Evolutionary conservation across 23 tunicate genomes (phyloP).

Genomic region (Pegea sp.): DNA sequence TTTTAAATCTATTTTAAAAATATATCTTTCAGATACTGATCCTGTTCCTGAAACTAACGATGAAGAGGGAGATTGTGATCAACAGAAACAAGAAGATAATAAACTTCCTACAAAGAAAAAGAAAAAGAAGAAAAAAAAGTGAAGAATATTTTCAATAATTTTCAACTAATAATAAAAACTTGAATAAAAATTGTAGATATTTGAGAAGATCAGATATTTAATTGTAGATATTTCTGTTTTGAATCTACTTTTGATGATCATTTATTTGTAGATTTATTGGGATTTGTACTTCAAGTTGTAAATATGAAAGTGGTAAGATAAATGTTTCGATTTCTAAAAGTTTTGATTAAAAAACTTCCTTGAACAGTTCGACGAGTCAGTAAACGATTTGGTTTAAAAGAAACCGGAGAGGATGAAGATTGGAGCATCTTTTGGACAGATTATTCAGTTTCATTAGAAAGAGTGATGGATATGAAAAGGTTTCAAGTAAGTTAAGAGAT

Average conservation of each 20-base stretch:
- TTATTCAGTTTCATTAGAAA: constrained; percentile 73
- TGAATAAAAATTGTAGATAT: neutral
- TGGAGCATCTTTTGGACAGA: constrained; percentile 98
- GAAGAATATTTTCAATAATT: neutral
- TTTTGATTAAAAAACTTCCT: neutral
- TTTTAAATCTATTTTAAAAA: neutral
- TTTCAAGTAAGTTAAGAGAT: constrained; percentile 30
- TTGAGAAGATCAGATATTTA: neutral
- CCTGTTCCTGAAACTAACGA: too few relatives aligned
- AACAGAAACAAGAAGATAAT: too few relatives aligned
- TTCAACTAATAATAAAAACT: neutral
- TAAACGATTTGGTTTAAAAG: constrained; percentile 64
- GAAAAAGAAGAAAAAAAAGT: constrained; percentile 15
- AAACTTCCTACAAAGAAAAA: constrained; percentile 8
- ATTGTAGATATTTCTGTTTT: neutral
- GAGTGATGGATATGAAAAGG: constrained; percentile 93
- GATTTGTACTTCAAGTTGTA: constrained; percentile 77
- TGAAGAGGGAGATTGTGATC: too few relatives aligned
- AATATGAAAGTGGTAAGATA: constrained; percentile 76
- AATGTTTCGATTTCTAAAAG: neutral
- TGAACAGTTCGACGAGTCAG: constrained; percentile 55
- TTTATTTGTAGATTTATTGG: constrained; percentile 61
- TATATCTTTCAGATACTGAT: neutral
- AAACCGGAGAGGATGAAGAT: constrained; percentile 62
- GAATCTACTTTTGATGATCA: neutral